Percentiles rank a stretch among this genome's conserved stretches.
phyloP scores from a whole-genome alignment of 2,113 vertebrate species.

The Isurus oxyrinchus region DNA sequence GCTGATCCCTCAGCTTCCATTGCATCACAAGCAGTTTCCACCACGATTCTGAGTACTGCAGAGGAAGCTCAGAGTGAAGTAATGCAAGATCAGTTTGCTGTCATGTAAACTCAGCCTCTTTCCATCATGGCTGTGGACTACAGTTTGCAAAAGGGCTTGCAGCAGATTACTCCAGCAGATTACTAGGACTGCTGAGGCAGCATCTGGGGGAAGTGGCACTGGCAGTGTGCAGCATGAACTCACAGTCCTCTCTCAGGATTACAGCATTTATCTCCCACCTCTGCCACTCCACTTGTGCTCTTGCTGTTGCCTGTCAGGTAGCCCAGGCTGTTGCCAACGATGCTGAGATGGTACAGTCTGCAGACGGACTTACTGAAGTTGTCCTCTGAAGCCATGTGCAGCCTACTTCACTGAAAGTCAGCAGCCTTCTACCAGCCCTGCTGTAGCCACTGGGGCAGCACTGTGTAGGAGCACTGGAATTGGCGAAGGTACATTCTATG shows the following conservation, averaged over 20 bases:
- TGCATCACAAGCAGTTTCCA: background rate
- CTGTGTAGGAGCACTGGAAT: background rate
- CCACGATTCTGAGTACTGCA: too few relatives aligned
- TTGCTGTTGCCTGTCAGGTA: background rate
- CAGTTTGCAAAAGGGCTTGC: background rate
- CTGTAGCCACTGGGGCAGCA: background rate
- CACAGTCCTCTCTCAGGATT: background rate
- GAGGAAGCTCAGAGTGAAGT: too few relatives aligned
- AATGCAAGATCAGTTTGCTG: too few relatives aligned
- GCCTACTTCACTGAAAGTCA: background rate
- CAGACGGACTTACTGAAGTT: too few relatives aligned
- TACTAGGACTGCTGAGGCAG: background rate
- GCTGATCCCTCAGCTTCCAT: background rate
- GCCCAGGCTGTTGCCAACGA: background rate
- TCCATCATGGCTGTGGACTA: too few relatives aligned
- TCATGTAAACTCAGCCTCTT: too few relatives aligned
- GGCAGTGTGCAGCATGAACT: background rate
- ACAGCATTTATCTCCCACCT: background rate
- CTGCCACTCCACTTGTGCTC: background rate
- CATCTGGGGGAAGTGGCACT: background rate
- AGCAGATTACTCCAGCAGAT: background rate
- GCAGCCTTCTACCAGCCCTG: too few relatives aligned
- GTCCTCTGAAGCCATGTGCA: too few relatives aligned
- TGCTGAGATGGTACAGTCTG: too few relatives aligned
- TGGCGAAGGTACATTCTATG: background rate